Evolutionary conservation across 1,140 invertebrate species (phyloP).

Genomic region (Drosophila setifemur): DNA sequence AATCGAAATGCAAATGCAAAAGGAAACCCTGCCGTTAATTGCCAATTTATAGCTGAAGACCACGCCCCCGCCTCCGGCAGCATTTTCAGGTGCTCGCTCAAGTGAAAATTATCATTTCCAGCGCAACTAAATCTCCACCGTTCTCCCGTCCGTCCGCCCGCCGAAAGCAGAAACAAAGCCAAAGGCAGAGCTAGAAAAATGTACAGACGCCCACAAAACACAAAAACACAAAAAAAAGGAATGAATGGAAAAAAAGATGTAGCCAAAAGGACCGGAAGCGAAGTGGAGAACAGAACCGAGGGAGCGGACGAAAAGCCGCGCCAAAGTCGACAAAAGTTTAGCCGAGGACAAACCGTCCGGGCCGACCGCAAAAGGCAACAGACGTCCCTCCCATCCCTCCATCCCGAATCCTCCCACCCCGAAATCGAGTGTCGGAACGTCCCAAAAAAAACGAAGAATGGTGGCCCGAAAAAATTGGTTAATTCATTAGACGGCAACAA

Average conservation of each 20-base stretch:
- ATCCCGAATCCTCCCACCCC: not conserved
- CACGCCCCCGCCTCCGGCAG: not conserved
- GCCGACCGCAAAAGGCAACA: slow-evolving; percentile 62
- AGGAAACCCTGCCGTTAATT: slow-evolving; percentile 62
- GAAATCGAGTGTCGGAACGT: not conserved
- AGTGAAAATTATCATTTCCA: slow-evolving; percentile 81
- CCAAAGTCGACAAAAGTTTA: slow-evolving; percentile 70
- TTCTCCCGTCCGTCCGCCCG: slow-evolving; percentile 13
- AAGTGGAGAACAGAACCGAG: slow-evolving; percentile 17
- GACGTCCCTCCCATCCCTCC: slow-evolving; percentile 14
- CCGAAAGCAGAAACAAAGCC: slow-evolving; percentile 52
- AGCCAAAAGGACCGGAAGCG: slow-evolving; percentile 5
- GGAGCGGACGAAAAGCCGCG: slow-evolving; percentile 28
- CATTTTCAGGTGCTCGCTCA: slow-evolving; percentile 66
- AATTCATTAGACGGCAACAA: slow-evolving; percentile 14
- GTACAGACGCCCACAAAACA: slow-evolving; percentile 48
- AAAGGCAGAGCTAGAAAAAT: slow-evolving; percentile 66
- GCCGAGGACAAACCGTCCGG: slow-evolving; percentile 58
- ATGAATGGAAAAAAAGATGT: slow-evolving; percentile 4
- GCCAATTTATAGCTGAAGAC: slow-evolving; percentile 69
- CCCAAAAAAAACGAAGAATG: slow-evolving; percentile 9
- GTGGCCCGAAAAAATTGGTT: slow-evolving; percentile 4
- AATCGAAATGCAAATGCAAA: slow-evolving; percentile 69
- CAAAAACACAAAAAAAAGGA: slow-evolving; percentile 13
- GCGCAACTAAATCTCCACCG: slow-evolving; percentile 50